Conservation (phyloP, 2,888 invertebrate genomes). For the Agriopis marginaria region DNA sequence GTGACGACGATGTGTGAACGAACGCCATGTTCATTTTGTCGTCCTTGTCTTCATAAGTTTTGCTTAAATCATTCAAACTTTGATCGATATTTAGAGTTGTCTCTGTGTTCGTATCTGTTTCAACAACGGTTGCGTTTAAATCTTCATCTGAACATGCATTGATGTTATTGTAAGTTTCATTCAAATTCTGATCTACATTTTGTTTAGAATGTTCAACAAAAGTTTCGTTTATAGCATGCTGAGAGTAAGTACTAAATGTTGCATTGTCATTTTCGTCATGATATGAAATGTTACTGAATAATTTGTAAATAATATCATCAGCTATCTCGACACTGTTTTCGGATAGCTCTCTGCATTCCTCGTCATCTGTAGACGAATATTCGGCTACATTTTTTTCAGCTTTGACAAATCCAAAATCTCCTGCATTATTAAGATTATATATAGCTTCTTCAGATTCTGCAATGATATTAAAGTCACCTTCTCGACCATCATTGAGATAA, state of each 20-base stretch:
- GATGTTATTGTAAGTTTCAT: constrained; percentile 8
- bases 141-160: constrained; percentile 2
- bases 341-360: constrained; percentile 39
- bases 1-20: constrained; percentile 60
- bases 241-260: neutral
- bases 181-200: neutral
- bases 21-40: constrained; percentile 72
- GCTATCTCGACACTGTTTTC: constrained; percentile 37
- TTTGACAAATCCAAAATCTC: neutral
- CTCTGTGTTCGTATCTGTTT: neutral
- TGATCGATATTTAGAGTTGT: neutral
- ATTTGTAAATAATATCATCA: constrained; percentile 46
- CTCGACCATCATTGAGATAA: constrained; percentile 7
- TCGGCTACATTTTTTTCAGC: constrained; percentile 14
- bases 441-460: neutral
- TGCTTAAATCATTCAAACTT: neutral
- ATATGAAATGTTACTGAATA: constrained; percentile 35
- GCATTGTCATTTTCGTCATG: neutral
- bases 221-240: constrained; percentile 12
- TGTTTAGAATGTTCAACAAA: neutral
- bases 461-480: constrained; percentile 17
- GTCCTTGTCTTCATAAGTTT: constrained; percentile 6
- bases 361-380: constrained; percentile 37
- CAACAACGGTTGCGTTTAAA: constrained; percentile 32
- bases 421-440: neutral